Percentiles rank a stretch among this genome's conserved stretches.
phyloP scores from a whole-genome alignment of 2,888 invertebrate genomes.

The Himalopsyche kuldschensis region DNA sequence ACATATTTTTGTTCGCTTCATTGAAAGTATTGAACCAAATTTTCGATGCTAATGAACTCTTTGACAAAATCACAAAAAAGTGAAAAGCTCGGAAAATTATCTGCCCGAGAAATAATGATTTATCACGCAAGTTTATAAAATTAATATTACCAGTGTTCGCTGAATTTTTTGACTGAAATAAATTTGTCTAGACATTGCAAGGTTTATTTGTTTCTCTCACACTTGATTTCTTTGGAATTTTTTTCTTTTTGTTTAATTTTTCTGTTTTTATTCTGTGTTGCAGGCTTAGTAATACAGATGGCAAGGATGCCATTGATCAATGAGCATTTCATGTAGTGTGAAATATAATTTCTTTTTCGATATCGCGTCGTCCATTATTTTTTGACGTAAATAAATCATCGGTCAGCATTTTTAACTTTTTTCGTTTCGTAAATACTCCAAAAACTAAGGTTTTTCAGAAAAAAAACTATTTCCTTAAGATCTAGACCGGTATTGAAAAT shows the following conservation, averaged over 20 bases:
- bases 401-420: too few species aligned
- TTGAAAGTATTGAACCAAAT: neutral
- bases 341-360: neutral
- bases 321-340: neutral
- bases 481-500: too few species aligned
- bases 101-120: neutral
- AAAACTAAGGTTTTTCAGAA: too few species aligned
- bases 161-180: neutral
- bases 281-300: neutral
- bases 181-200: neutral
- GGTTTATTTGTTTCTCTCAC: neutral
- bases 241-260: neutral
- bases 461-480: too few species aligned
- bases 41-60: neutral
- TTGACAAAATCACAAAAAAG: neutral
- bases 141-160: neutral
- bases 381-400: too few species aligned
- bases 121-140: neutral
- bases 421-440: too few species aligned
- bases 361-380: too few species aligned
- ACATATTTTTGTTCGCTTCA: neutral
- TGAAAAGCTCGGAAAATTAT: neutral
- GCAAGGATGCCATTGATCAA: neutral
- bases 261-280: neutral
- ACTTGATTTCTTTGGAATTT: neutral